Conservation (phyloP, 1,140 invertebrate genomes). For the Nebria ingens region DNA sequence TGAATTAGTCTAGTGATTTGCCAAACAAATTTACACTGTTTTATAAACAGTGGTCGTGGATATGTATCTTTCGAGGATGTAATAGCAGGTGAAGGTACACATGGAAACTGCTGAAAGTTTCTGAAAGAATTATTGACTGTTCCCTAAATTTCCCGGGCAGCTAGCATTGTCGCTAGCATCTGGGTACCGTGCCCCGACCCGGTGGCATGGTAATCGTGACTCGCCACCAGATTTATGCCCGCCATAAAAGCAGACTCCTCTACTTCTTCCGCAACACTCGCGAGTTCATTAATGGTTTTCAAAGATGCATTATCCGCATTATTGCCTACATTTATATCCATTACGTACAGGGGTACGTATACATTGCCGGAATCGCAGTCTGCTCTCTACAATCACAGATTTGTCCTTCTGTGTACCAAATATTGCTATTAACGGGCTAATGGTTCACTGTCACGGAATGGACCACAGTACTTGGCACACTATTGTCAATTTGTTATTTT, state of each 20-base stretch:
- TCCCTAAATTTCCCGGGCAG: background rate
- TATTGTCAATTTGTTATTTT: no score
- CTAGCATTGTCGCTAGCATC: slow-evolving; percentile 1
- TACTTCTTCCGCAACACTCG: background rate
- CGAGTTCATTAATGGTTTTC: slow-evolving; percentile 7
- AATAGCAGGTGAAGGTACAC: no score
- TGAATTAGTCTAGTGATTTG: no score
- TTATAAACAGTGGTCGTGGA: no score
- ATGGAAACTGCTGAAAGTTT: background rate
- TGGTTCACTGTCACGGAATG: no score
- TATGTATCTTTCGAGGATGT: no score
- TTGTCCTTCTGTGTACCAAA: background rate
- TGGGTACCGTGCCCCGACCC: background rate
- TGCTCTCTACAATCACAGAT: background rate
- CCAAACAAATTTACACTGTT: no score
- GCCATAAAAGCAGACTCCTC: background rate
- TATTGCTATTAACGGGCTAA: no score
- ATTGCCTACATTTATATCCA: slow-evolving; percentile 6
- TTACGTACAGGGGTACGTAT: no score
- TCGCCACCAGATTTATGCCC: background rate
- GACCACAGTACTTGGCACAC: no score
- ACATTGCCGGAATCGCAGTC: no score
- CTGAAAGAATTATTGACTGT: background rate
- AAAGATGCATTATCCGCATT: slow-evolving; percentile 6
- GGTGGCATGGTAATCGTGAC: slow-evolving; percentile 1